A percentile compares a stretch with the other conserved stretches of the same genome.
Conservation (phyloP, 64 coral and sea anemone genomes). For the Montipora cactus region DNA sequence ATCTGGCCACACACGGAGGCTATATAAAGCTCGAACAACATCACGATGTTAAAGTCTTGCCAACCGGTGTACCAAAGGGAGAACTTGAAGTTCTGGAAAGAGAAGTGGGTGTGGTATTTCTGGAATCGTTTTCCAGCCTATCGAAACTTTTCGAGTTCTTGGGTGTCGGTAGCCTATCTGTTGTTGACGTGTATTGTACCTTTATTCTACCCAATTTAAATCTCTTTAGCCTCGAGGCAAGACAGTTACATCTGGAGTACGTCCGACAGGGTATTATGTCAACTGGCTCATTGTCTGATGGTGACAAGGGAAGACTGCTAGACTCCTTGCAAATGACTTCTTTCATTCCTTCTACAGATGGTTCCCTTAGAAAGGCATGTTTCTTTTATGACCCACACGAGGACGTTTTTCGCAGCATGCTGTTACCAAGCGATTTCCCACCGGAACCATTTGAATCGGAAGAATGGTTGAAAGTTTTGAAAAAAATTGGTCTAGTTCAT, state of each 20-base stretch:
- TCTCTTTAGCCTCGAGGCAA: background rate
- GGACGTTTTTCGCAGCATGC: constrained; percentile 40
- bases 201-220: constrained; percentile 22
- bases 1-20: constrained; percentile 18
- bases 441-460: background rate
- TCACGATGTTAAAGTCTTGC: background rate
- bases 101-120: background rate
- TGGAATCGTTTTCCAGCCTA: background rate
- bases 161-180: background rate
- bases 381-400: constrained; percentile 35
- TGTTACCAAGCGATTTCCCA: constrained; percentile 1
- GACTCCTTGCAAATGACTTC: background rate
- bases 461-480: constrained; percentile 27
- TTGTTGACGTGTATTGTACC: constrained; percentile 18
- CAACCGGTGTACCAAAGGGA: background rate
- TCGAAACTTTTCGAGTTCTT: constrained; percentile 18
- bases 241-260: constrained; percentile 22
- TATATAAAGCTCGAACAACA: background rate
- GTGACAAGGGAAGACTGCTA: background rate
- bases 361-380: background rate
- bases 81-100: constrained; percentile 21
- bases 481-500: constrained; percentile 42
- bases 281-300: background rate
- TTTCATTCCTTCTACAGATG: background rate
- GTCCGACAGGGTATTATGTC: background rate